A percentile compares a stretch with the other conserved stretches of the same genome.
phyloP scores from a whole-genome alignment of 2,797 vertebrate species.

The Hapalemur alaotrensis region DNA sequence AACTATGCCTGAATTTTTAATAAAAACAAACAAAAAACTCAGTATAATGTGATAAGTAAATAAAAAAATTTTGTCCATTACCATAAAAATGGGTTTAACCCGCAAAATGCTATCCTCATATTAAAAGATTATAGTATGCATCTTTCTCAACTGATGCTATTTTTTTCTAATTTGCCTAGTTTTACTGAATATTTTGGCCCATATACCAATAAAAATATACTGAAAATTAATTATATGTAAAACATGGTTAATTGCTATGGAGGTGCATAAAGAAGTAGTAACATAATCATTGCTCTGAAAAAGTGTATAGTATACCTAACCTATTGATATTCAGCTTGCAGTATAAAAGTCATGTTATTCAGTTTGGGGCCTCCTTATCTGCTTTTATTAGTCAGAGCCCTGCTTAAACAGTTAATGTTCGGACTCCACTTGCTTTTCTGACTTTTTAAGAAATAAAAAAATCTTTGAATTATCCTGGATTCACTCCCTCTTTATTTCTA shows the following conservation, averaged over 20 bases:
- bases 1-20: neutral
- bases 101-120: neutral
- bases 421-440: slow-evolving; percentile 9
- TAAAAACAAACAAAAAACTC: neutral
- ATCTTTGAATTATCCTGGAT: neutral
- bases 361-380: neutral
- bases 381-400: neutral
- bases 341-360: neutral
- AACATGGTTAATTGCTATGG: neutral
- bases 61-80: slow-evolving; percentile 20
- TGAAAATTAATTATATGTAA: neutral
- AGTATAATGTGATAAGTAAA: neutral
- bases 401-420: neutral
- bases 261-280: neutral
- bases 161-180: neutral
- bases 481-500: neutral
- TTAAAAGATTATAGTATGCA: slow-evolving; percentile 6
- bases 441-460: neutral
- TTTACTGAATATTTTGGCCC: neutral
- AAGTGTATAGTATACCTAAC: neutral
- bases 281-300: neutral
- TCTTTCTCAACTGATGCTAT: neutral
- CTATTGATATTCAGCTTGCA: neutral
- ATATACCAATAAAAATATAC: neutral
- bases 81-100: neutral